phyloP scores from a whole-genome alignment of 2,888 invertebrate species.

The Hyposoter dolosus region DNA sequence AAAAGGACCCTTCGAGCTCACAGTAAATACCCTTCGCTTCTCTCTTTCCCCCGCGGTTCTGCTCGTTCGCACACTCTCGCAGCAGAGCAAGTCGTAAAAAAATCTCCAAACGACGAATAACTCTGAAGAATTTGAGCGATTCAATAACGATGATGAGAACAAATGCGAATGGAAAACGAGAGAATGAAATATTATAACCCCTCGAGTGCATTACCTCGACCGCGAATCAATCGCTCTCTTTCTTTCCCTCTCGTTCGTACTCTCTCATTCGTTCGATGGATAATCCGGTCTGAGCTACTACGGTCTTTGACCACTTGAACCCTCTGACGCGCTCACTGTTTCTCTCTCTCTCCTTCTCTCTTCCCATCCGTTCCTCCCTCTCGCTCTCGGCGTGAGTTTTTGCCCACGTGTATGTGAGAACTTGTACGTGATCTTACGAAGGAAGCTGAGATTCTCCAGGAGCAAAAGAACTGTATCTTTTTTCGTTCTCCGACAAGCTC shows the following conservation, averaged over 20 bases:
- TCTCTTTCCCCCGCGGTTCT: not conserved
- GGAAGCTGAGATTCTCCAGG: slow-evolving; percentile 40
- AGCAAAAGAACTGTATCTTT: slow-evolving; percentile 22
- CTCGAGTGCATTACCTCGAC: slow-evolving; percentile 10
- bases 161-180: slow-evolving; percentile 24
- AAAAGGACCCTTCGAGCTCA: not conserved
- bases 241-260: slow-evolving; percentile 7
- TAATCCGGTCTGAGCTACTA: slow-evolving; percentile 56
- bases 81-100: slow-evolving; percentile 21
- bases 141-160: slow-evolving; percentile 23
- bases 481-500: not conserved
- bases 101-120: not conserved
- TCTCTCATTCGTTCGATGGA: slow-evolving; percentile 28
- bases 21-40: not conserved
- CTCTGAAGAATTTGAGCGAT: not conserved
- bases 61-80: not conserved
- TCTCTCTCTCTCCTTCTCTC: slow-evolving; percentile 24
- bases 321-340: slow-evolving; percentile 37
- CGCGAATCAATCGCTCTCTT: slow-evolving; percentile 28
- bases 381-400: slow-evolving; percentile 5
- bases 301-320: slow-evolving; percentile 63
- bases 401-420: slow-evolving; percentile 39
- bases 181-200: slow-evolving; percentile 24
- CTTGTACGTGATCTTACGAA: slow-evolving; percentile 39
- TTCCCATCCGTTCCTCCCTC: not conserved